These are phyloP conservation scores for Anthonomus grandis DNA, from an alignment of 1,140 invertebrate species.

Conservation along the genomic window DNA sequence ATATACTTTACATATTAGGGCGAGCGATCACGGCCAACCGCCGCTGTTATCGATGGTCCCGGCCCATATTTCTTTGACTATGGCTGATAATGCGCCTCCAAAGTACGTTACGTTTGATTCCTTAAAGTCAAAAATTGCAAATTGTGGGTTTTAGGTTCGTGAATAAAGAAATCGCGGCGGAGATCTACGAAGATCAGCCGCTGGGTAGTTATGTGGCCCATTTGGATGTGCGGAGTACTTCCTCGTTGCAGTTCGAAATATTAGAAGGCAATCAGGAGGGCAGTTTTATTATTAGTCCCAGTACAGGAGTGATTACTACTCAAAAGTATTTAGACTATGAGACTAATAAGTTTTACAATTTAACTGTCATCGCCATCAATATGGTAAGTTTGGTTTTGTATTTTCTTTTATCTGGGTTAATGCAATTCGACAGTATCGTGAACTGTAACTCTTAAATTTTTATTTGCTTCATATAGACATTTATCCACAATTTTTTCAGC, in stretches of 20 bases:
- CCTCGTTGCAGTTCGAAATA: slow-evolving; percentile 79
- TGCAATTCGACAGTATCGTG: no score
- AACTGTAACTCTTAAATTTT: no score
- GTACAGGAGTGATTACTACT: slow-evolving; percentile 75
- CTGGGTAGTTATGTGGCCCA: slow-evolving; percentile 73
- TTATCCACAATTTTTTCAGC: no score
- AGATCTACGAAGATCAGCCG: slow-evolving; percentile 82
- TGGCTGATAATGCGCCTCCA: slow-evolving; percentile 86
- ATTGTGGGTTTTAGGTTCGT: slow-evolving; percentile 18
- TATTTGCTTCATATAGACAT: no score
- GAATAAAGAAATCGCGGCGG: slow-evolving; percentile 61
- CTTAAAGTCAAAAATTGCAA: background rate
- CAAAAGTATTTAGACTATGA: slow-evolving; percentile 78
- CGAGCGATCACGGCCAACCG: slow-evolving; percentile 75
- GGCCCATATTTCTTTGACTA: slow-evolving; percentile 81
- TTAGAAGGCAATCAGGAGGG: slow-evolving; percentile 70
- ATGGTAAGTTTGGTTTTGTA: no score
- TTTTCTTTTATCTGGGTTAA: no score
- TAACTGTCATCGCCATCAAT: slow-evolving; percentile 80
- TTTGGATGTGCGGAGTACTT: slow-evolving; percentile 73
- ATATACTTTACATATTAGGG: slow-evolving; percentile 79
- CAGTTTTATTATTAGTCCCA: slow-evolving; percentile 79
- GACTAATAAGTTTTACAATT: slow-evolving; percentile 69
- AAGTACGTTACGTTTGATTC: slow-evolving; percentile 55
- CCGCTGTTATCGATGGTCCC: slow-evolving; percentile 72